Evolutionary conservation across 2,113 vertebrate genomes (phyloP).

Genomic region (Vulpes ferrilata): DNA sequence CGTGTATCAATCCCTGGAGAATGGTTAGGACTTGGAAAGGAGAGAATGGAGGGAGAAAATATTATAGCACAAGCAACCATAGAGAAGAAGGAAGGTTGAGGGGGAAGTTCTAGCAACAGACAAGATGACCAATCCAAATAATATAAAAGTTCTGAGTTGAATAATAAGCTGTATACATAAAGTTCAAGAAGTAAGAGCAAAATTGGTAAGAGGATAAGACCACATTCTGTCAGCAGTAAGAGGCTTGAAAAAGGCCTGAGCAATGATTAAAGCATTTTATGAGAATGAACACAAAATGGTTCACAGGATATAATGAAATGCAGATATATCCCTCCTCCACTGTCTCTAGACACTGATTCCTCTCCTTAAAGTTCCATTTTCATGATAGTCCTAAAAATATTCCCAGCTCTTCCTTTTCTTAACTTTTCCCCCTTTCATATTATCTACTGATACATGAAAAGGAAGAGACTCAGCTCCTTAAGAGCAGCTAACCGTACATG

Average conservation of each 20-base stretch:
- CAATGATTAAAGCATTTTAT: background rate
- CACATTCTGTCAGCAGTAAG: background rate
- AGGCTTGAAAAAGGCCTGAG: background rate
- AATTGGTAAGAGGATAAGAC: background rate
- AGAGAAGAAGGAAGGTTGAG: background rate
- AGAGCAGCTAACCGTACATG: background rate
- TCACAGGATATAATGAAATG: constrained; percentile 17
- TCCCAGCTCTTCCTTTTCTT: background rate
- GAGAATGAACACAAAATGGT: constrained; percentile 44
- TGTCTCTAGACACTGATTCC: background rate
- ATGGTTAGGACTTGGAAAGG: background rate
- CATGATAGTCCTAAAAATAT: background rate
- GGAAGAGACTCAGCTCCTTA: background rate
- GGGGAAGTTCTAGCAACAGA: background rate
- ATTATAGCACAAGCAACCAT: background rate
- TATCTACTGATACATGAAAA: background rate
- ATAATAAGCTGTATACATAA: background rate
- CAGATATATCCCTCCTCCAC: background rate
- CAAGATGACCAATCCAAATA: background rate
- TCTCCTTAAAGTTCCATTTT: background rate
- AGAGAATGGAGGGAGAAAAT: background rate
- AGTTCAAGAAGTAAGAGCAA: background rate
- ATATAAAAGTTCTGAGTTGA: background rate
- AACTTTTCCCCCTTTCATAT: background rate
- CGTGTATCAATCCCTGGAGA: background rate